Evolutionary conservation across 2,797 vertebrate genomes (phyloP).

Genomic region (Micrastur ruficollis): DNA sequence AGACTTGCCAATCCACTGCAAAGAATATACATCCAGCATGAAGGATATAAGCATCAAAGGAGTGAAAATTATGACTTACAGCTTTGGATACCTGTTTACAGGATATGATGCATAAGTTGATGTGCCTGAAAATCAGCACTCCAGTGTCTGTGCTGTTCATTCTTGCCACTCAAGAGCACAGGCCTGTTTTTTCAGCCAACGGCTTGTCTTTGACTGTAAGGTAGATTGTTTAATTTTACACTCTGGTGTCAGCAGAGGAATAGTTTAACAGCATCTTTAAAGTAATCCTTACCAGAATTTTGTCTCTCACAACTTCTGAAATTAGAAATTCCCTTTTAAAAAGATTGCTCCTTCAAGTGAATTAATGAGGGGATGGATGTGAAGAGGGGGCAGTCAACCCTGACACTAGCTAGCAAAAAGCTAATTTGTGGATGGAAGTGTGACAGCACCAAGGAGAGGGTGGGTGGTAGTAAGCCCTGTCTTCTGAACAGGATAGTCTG

Average conservation of each 20-base stretch:
- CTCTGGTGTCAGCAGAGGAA: neutral
- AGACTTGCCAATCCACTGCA: neutral
- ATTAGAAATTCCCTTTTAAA: neutral
- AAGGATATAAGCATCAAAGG: neutral
- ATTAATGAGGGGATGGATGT: neutral
- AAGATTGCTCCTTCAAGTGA: neutral
- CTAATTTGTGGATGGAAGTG: neutral
- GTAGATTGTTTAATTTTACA: neutral
- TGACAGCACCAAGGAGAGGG: neutral
- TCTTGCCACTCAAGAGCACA: neutral
- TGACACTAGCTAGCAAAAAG: neutral
- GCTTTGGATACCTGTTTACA: neutral
- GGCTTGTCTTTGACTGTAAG: neutral
- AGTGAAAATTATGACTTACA: neutral
- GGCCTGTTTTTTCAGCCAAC: neutral
- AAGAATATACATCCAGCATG: neutral
- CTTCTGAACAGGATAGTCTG: neutral
- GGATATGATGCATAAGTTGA: neutral
- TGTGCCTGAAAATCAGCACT: neutral
- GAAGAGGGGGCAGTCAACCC: neutral
- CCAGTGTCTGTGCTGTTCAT: neutral
- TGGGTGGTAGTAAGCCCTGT: rapidly evolving
- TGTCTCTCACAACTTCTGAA: neutral
- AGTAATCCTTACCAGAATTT: neutral
- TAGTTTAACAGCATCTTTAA: neutral